A percentile compares a stretch with the other conserved stretches of the same genome.
Conservation (phyloP, 2,888 invertebrate genomes). For the Andrena camellia region DNA sequence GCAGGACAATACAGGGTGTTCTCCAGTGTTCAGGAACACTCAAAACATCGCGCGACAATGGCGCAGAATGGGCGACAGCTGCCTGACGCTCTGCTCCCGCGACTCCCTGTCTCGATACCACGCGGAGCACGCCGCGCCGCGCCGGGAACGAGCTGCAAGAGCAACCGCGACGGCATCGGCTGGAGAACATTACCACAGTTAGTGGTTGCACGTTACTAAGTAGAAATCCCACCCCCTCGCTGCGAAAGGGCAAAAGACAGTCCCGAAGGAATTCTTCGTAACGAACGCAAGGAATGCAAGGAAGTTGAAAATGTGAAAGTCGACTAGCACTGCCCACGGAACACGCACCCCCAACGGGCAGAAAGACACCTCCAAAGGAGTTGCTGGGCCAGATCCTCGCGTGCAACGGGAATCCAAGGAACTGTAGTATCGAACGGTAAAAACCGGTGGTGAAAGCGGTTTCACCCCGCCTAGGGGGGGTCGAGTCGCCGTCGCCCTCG, state of each 20-base stretch:
- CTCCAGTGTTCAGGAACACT: conserved; percentile 83
- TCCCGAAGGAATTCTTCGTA: background rate
- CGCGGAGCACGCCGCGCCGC: background rate
- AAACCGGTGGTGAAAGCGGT: conserved; percentile 61
- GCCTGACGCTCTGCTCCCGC: conserved; percentile 76
- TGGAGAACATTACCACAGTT: too few relatives aligned
- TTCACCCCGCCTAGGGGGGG: conserved; percentile 12
- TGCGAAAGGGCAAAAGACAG: too few relatives aligned
- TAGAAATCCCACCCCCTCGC: too few relatives aligned
- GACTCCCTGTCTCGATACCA: conserved; percentile 23
- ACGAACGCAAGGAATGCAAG: too few relatives aligned
- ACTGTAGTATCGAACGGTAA: conserved; percentile 39
- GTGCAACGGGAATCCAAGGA: conserved; percentile 9
- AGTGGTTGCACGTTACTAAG: too few relatives aligned
- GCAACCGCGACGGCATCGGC: background rate
- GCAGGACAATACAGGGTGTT: conserved; percentile 83
- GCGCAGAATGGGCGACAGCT: conserved; percentile 83
- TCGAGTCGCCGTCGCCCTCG: conserved; percentile 37
- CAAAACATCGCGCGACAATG: conserved; percentile 83
- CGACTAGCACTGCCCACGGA: too few relatives aligned
- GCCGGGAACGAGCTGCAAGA: background rate
- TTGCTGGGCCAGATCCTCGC: background rate
- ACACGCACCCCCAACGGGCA: too few relatives aligned
- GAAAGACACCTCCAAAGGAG: too few relatives aligned
- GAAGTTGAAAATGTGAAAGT: too few relatives aligned